These are phyloP conservation scores for Megalops cyprinoides DNA, from an alignment of 2,797 vertebrate species.

Conservation along the genomic window DNA sequence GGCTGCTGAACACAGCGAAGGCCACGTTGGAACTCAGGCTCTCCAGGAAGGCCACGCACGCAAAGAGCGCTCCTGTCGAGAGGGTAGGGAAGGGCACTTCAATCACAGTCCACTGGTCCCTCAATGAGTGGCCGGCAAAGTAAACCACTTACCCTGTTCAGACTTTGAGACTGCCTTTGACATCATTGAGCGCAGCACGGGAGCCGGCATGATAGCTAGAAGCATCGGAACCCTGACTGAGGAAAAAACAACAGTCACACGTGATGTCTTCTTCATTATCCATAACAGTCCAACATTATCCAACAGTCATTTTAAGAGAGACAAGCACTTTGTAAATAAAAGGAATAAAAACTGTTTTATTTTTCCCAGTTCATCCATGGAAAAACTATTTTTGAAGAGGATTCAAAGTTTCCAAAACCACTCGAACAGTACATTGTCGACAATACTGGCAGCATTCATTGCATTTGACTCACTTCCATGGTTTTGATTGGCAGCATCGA, in stretches of 20 bases:
- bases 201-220: conserved; percentile 83
- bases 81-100: neutral
- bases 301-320: too few species aligned
- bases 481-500: neutral
- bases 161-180: conserved; percentile 86
- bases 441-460: too few species aligned
- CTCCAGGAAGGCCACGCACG: conserved; percentile 86
- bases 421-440: too few species aligned
- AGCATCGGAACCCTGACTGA: conserved; percentile 84
- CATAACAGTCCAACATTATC: neutral
- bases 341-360: too few species aligned
- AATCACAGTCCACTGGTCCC: conserved; percentile 7
- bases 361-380: too few species aligned
- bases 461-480: too few species aligned
- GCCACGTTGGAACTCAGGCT: conserved; percentile 72
- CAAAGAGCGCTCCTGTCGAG: conserved; percentile 86
- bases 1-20: conserved; percentile 72
- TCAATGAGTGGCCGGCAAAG: conserved; percentile 6
- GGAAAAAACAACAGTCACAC: conserved; percentile 33
- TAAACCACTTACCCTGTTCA: conserved; percentile 85
- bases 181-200: conserved; percentile 90
- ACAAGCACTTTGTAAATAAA: too few species aligned
- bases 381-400: too few species aligned
- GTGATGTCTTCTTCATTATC: neutral
- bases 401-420: too few species aligned